A percentile compares a stretch with the other conserved stretches of the same genome.
phyloP scores from a whole-genome alignment of 2,888 invertebrate species.

The Lepidonotus clava region DNA sequence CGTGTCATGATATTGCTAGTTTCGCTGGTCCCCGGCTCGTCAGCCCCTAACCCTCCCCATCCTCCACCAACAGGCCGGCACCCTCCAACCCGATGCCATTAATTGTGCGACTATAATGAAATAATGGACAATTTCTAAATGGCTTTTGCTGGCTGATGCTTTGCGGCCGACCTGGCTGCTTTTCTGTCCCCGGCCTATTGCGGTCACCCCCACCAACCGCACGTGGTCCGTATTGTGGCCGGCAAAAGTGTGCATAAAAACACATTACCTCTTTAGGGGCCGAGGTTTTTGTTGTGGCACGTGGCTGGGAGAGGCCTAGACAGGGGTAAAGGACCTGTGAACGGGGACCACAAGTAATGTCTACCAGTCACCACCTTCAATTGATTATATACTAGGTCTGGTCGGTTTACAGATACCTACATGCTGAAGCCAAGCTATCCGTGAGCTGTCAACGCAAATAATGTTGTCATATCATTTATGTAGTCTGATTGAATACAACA shows the following conservation, averaged over 20 bases:
- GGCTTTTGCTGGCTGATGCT: constrained; percentile 11
- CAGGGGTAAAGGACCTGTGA: no score
- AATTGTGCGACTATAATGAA: constrained; percentile 44
- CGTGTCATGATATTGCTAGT: constrained; percentile 34
- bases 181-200: not conserved
- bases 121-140: constrained; percentile 48
- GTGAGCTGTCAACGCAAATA: no score
- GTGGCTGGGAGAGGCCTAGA: not conserved
- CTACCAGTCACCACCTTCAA: not conserved
- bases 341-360: not conserved
- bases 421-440: no score
- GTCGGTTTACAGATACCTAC: no score
- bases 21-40: constrained; percentile 6
- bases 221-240: constrained; percentile 7
- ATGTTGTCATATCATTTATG: no score
- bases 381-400: no score
- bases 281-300: not conserved
- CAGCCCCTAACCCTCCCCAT: not conserved
- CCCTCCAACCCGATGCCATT: constrained; percentile 8
- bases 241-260: constrained; percentile 21
- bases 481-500: no score
- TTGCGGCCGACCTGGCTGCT: not conserved
- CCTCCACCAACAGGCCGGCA: not conserved
- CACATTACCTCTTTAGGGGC: not conserved
- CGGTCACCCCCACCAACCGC: not conserved